Percentiles rank a stretch among this genome's conserved stretches.
Conservation (phyloP, 2,113 vertebrate species). For the Chaenogobius annularis region DNA sequence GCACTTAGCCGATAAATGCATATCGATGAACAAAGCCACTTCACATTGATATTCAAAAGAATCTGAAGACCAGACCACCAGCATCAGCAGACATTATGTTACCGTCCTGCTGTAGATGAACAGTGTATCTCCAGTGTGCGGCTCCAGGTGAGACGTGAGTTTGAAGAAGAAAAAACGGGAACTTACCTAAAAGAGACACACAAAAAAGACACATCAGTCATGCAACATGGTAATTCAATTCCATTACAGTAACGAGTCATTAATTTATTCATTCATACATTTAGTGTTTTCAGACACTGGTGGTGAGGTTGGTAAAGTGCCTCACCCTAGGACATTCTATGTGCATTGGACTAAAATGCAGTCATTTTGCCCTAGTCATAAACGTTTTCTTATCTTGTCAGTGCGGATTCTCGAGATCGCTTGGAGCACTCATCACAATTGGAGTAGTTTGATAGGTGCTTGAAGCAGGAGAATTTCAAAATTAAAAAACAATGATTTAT, state of each 20-base stretch:
- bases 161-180: neutral
- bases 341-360: neutral
- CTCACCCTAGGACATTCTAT: neutral
- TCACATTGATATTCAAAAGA: neutral
- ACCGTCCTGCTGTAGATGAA: neutral
- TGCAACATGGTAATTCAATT: neutral
- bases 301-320: neutral
- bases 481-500: neutral
- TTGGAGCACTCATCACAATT: neutral
- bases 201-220: neutral
- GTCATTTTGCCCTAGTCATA: neutral
- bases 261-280: neutral
- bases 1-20: neutral
- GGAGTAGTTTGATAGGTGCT: neutral
- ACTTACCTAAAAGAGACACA: neutral
- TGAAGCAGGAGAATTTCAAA: neutral
- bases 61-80: neutral
- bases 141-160: neutral
- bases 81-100: neutral
- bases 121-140: neutral
- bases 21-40: neutral
- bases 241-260: neutral
- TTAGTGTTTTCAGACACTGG: neutral
- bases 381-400: neutral
- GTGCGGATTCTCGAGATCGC: neutral